Conservation (phyloP, 2,888 invertebrate genomes). For the Hetaerina titia region DNA sequence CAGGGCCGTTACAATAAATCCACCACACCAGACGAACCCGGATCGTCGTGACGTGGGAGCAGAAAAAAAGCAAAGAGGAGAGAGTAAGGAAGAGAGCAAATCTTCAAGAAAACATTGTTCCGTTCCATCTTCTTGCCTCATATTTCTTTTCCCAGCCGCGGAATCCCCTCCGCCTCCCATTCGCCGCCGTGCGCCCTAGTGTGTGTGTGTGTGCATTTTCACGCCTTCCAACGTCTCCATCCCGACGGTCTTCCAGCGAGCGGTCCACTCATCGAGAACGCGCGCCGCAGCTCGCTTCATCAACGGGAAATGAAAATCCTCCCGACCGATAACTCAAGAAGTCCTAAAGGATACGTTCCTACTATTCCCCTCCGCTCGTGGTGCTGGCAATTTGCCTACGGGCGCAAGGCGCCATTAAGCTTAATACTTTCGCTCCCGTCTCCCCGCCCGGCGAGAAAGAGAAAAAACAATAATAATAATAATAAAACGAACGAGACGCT, state of each 20-base stretch:
- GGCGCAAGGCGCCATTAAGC: constrained; percentile 4
- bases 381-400: constrained; percentile 5
- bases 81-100: background rate
- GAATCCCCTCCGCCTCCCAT: background rate
- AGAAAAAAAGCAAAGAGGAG: background rate
- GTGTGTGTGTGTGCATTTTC: background rate
- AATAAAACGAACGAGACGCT: background rate
- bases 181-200: background rate
- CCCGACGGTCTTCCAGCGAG: background rate
- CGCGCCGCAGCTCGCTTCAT: background rate
- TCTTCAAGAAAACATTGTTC: constrained; percentile 8
- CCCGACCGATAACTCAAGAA: constrained; percentile 1
- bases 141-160: background rate
- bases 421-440: background rate
- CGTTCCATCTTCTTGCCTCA: constrained; percentile 1
- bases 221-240: background rate
- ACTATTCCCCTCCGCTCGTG: background rate
- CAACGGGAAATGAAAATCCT: constrained; percentile 7
- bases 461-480: background rate
- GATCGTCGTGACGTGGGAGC: background rate
- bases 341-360: background rate
- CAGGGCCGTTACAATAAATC: constrained; percentile 17
- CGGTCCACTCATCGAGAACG: background rate
- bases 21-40: background rate
- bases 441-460: background rate